phyloP scores from a whole-genome alignment of 1,140 invertebrate genomes.

The Pachypsylla venusta region DNA sequence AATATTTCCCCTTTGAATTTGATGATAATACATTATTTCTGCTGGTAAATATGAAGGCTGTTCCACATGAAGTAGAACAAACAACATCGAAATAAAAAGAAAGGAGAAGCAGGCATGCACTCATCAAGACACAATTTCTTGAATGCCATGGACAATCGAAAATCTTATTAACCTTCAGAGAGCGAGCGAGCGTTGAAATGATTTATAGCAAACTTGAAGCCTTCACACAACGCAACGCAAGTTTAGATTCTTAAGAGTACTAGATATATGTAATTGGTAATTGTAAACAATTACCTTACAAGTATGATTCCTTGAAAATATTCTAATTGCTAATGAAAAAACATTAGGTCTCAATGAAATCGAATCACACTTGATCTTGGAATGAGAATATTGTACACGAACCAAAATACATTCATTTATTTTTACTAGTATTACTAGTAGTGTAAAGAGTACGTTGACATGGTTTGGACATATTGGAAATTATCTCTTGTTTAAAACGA shows the following conservation, averaged over 20 bases:
- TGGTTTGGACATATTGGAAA: neutral
- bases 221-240: slow-evolving; percentile 1
- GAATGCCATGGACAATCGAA: slow-evolving; percentile 1
- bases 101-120: neutral
- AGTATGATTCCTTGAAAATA: neutral
- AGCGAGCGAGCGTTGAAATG: slow-evolving; percentile 5
- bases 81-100: neutral
- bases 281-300: neutral
- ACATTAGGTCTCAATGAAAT: neutral
- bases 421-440: too few relatives aligned
- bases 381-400: neutral
- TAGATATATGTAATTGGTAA: neutral
- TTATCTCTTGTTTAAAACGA: neutral
- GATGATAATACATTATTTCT: too few relatives aligned
- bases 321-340: neutral
- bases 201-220: neutral
- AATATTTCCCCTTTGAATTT: too few relatives aligned
- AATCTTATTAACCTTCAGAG: neutral
- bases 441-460: too few relatives aligned
- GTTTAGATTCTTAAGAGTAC: neutral
- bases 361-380: neutral
- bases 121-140: neutral
- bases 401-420: neutral
- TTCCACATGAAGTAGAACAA: neutral
- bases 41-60: too few relatives aligned